Conservation (phyloP, 1,140 invertebrate genomes). For the Zaprionus davidi region DNA sequence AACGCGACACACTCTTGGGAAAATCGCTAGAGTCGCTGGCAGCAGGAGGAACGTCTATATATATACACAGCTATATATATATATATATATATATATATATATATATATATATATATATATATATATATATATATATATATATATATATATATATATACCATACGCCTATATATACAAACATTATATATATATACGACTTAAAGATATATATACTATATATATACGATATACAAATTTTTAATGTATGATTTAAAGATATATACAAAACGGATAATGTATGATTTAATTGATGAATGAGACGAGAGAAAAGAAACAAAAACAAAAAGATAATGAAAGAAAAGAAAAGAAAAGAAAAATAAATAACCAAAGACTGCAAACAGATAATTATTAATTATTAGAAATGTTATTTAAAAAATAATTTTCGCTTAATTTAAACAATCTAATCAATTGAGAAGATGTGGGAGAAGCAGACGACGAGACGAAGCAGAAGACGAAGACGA, state of each 20-base stretch:
- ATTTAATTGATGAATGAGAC: conserved; percentile 31
- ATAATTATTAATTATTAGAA: conserved; percentile 85
- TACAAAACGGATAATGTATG: conserved; percentile 48
- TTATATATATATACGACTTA: conserved; percentile 43
- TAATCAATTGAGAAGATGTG: conserved; percentile 27
- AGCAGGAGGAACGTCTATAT: background rate
- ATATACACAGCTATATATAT: conserved; percentile 19
- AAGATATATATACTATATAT: conserved; percentile 39
- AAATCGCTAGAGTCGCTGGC: background rate
- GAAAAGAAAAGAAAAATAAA: conserved; percentile 79
- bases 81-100: conserved; percentile 25
- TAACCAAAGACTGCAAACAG: conserved; percentile 85
- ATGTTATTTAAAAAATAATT: conserved; percentile 84
- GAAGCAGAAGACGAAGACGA: conserved; percentile 19
- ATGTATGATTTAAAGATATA: conserved; percentile 46
- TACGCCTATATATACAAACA: conserved; percentile 38
- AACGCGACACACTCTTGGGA: conserved; percentile 37
- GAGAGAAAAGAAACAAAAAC: conserved; percentile 48
- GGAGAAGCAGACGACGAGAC: background rate
- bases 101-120: conserved; percentile 38
- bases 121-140: conserved; percentile 21
- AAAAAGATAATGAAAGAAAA: conserved; percentile 30
- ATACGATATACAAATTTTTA: conserved; percentile 45
- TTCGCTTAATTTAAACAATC: conserved; percentile 72
- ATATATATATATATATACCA: conserved; percentile 22